phyloP scores from a whole-genome alignment of 2,888 invertebrate species.

The Agrypnus murinus region DNA sequence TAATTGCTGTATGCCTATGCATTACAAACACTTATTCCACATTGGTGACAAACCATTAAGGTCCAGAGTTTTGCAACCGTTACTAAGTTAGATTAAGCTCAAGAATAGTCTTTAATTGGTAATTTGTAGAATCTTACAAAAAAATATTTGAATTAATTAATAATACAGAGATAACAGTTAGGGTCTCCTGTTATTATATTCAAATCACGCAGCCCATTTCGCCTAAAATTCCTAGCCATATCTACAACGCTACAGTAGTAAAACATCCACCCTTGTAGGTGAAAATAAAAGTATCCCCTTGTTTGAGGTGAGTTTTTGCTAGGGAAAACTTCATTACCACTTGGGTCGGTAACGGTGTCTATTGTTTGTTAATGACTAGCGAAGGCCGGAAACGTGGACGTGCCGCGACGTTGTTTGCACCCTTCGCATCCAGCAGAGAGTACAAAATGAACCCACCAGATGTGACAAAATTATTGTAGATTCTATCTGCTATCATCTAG shows the following conservation, averaged over 20 bases:
- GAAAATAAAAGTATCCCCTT: constrained; percentile 41
- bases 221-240: constrained; percentile 14
- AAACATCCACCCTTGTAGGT: constrained; percentile 28
- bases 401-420: constrained; percentile 40
- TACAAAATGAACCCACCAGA: constrained; percentile 32
- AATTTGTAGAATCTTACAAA: too few species aligned
- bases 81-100: too few species aligned
- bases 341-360: constrained; percentile 51
- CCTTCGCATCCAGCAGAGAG: constrained; percentile 19
- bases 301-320: constrained; percentile 49
- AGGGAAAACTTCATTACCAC: constrained; percentile 52
- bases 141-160: too few species aligned
- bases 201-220: constrained; percentile 13
- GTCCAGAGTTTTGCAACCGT: too few species aligned
- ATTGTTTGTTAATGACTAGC: constrained; percentile 55
- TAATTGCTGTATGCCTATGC: too few species aligned
- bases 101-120: too few species aligned
- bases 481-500: constrained; percentile 28
- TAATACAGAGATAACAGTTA: too few species aligned
- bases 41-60: too few species aligned
- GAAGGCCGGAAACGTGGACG: constrained; percentile 53
- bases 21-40: too few species aligned
- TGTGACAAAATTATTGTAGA: constrained; percentile 36
- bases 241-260: constrained; percentile 12
- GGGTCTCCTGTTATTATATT: constrained; percentile 16